Evolutionary conservation across 2,888 invertebrate genomes (phyloP).

Genomic region (Agonopterix subpropinquella): DNA sequence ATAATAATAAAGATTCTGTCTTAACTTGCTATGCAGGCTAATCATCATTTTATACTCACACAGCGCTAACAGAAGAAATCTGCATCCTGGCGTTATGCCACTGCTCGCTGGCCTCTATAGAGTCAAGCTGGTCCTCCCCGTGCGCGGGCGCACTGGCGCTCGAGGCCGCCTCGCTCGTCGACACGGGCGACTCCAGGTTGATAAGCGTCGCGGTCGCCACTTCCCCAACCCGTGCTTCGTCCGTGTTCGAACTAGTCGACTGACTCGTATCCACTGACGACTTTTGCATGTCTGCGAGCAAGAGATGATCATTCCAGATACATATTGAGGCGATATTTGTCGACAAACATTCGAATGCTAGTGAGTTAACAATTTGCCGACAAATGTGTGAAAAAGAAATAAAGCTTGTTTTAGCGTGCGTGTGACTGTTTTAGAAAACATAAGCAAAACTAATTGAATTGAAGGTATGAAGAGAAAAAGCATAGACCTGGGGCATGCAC

Average conservation of each 20-base stretch:
- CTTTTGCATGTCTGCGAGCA: constrained; percentile 46
- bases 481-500: constrained; percentile 72
- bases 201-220: constrained; percentile 64
- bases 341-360: too few relatives aligned
- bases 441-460: constrained; percentile 2
- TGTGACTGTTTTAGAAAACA: not conserved
- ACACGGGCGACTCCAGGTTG: constrained; percentile 60
- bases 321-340: too few relatives aligned
- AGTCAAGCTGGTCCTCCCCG: constrained; percentile 58
- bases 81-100: constrained; percentile 59
- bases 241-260: constrained; percentile 57
- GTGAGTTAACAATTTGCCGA: not conserved
- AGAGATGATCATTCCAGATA: not conserved
- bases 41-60: constrained; percentile 35
- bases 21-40: not conserved
- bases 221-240: constrained; percentile 46
- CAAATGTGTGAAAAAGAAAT: not conserved
- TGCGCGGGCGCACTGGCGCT: constrained; percentile 21
- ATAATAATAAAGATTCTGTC: too few relatives aligned
- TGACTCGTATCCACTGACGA: constrained; percentile 61
- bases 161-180: constrained; percentile 34
- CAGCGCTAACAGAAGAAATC: constrained; percentile 45
- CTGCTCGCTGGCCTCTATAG: constrained; percentile 61
- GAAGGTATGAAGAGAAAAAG: constrained; percentile 49
- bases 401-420: not conserved